phyloP scores from a whole-genome alignment of 2,888 invertebrate species.

The Drosophila percnosoma region DNA sequence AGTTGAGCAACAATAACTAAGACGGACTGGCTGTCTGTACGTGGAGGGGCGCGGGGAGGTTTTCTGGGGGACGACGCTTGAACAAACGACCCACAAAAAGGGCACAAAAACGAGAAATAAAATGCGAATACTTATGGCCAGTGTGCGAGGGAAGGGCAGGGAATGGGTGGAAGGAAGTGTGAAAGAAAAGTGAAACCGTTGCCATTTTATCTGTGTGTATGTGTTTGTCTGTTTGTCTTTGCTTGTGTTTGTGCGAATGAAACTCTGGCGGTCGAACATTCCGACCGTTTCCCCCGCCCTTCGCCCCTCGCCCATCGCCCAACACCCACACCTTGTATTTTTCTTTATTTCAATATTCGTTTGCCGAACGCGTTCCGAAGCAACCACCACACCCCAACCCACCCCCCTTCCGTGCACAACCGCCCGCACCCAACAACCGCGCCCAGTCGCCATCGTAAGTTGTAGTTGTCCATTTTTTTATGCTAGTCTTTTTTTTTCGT shows the following conservation, averaged over 20 bases:
- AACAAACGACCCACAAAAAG: conserved; percentile 2
- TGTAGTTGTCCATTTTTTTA: conserved; percentile 64
- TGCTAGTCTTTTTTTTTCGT: conserved; percentile 39
- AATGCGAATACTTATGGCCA: conserved; percentile 23
- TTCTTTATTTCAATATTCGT: neutral
- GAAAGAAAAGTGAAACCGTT: conserved; percentile 53
- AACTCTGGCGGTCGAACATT: conserved; percentile 19
- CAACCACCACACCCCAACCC: conserved; percentile 6
- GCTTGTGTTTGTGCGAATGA: conserved; percentile 4
- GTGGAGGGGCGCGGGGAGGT: neutral
- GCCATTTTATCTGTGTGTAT: conserved; percentile 47
- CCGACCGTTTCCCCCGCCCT: conserved; percentile 4
- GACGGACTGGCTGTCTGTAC: neutral
- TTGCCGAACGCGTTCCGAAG: neutral
- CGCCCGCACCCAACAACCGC: conserved; percentile 4
- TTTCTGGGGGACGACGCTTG: neutral
- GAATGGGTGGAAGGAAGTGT: conserved; percentile 27
- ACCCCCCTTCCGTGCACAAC: neutral
- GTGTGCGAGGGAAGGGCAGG: neutral
- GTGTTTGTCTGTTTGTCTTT: neutral
- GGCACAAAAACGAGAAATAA: conserved; percentile 18
- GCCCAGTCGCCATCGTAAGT: conserved; percentile 29
- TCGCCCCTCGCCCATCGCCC: neutral
- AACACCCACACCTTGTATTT: neutral
- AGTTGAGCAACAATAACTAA: conserved; percentile 15